These are phyloP conservation scores for Harpagoxenus sublaevis DNA, from an alignment of 2,888 invertebrate genomes.

Conservation along the genomic window DNA sequence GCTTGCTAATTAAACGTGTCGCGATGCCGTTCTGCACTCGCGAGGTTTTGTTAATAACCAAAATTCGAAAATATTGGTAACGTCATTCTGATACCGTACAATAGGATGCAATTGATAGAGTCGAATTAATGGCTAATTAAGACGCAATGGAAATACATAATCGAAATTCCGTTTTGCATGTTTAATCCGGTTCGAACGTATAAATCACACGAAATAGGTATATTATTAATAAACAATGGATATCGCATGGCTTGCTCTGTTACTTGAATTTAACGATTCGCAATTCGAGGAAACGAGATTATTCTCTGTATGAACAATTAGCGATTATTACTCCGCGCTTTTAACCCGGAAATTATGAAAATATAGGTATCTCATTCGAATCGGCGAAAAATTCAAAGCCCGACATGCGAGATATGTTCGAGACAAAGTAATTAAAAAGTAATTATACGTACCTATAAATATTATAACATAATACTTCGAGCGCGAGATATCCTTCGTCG, in stretches of 20 bases:
- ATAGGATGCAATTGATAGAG: background rate
- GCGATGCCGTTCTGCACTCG: background rate
- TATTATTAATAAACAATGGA: background rate
- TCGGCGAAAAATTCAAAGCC: background rate
- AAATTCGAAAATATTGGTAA: conserved; percentile 6
- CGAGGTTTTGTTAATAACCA: background rate
- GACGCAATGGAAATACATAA: conserved; percentile 15
- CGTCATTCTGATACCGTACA: background rate
- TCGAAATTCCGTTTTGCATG: background rate
- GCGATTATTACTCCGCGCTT: background rate
- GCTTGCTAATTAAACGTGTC: background rate
- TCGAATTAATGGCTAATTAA: conserved; percentile 8
- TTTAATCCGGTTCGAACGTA: background rate
- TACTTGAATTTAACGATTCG: background rate
- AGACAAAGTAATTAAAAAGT: background rate
- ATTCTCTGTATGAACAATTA: background rate
- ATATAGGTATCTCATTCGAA: background rate
- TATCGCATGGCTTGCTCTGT: background rate
- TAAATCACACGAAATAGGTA: background rate
- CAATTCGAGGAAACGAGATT: background rate
- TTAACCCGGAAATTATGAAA: background rate
- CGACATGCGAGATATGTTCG: background rate
- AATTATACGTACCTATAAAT: background rate
- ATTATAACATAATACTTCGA: background rate
- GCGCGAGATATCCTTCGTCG: background rate